These are phyloP conservation scores for Mamestra configurata DNA, from an alignment of 1,140 invertebrate species.

Conservation along the genomic window DNA sequence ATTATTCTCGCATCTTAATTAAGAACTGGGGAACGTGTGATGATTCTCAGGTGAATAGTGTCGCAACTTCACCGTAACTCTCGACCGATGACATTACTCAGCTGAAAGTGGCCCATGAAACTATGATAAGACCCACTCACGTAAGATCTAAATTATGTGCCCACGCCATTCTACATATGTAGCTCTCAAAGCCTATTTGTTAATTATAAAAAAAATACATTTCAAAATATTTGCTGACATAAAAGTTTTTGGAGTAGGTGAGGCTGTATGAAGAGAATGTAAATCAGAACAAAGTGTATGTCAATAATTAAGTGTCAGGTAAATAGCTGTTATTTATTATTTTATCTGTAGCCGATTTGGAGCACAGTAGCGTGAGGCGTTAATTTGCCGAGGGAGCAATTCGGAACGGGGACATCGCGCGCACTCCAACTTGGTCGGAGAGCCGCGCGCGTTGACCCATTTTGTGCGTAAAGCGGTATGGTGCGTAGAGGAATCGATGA, in stretches of 20 bases:
- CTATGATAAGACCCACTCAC: slow-evolving; percentile 66
- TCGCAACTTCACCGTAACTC: slow-evolving; percentile 61
- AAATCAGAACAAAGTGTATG: not conserved
- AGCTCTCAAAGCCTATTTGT: slow-evolving; percentile 14
- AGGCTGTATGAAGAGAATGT: not conserved
- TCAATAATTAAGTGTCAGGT: slow-evolving; percentile 55
- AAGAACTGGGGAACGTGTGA: not conserved
- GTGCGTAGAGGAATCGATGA: slow-evolving; percentile 81
- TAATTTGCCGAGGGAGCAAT: slow-evolving; percentile 79
- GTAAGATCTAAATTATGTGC: slow-evolving; percentile 61
- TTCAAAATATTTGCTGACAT: not conserved
- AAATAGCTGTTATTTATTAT: slow-evolving; percentile 39
- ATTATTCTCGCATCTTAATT: slow-evolving; percentile 15
- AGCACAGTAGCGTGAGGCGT: slow-evolving; percentile 66
- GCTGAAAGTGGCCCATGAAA: slow-evolving; percentile 68
- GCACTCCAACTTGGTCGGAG: slow-evolving; percentile 64
- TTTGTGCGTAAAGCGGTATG: slow-evolving; percentile 78
- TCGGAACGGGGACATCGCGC: slow-evolving; percentile 76
- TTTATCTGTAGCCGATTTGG: slow-evolving; percentile 66
- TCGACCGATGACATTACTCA: slow-evolving; percentile 64
- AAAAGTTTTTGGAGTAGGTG: too few species aligned
- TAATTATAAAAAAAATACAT: not conserved
- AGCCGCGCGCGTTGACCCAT: slow-evolving; percentile 81
- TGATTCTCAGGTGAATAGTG: slow-evolving; percentile 54
- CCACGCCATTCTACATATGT: slow-evolving; percentile 44